Base-by-base conservation (phyloP, 1,140 invertebrate species). In the Calephelis virginiensis region DNA sequence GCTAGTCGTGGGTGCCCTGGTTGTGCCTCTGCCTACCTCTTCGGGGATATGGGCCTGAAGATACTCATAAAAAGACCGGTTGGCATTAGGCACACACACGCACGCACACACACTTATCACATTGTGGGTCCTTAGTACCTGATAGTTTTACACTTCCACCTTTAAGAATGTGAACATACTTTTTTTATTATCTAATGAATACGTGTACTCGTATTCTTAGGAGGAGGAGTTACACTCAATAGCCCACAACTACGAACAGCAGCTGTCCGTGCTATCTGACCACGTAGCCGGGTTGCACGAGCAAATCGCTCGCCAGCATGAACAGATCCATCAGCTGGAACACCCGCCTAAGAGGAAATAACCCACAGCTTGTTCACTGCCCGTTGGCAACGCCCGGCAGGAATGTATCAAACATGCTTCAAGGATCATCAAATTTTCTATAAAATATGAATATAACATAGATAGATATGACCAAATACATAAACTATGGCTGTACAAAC, bases 241-340 rank as follows among this genome's bases (percentile, higher is more conserved):
- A 5, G 94, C 94, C 28, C 91, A 94, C 68, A 98, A 96, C 90
- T 98, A 98, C 83, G 96, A 98, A 88, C 92, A 94, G 63, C 97
- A 98, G 86, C 93, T 98, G 56, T 96, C 95, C 72, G 96, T 97
- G 49, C 95, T 98, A 92, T 97, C 96, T 66, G 97, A 98, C 86
- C 97, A 98, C 92, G 93, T 98, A 72, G 97, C 97, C 14, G 95
- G 95, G 68, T 95, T 98, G 91, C 98, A 97, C 88, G 97, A 98
- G 73, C 97, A 97, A 89, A 92, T 98, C 37, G 93, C 96, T 46
- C 83, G 91, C 63, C 95, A 97, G 83, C 95, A 95, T 74, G 96
- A 97, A 87, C 94, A 96, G 81, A 94, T 96, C 8, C 71, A 83
- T 17, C 74, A 72, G 2, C 48, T 56, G 8, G 38, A 13, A 37